phyloP scores from a whole-genome alignment of 2,888 invertebrate species.

The Drosophila cracens region DNA sequence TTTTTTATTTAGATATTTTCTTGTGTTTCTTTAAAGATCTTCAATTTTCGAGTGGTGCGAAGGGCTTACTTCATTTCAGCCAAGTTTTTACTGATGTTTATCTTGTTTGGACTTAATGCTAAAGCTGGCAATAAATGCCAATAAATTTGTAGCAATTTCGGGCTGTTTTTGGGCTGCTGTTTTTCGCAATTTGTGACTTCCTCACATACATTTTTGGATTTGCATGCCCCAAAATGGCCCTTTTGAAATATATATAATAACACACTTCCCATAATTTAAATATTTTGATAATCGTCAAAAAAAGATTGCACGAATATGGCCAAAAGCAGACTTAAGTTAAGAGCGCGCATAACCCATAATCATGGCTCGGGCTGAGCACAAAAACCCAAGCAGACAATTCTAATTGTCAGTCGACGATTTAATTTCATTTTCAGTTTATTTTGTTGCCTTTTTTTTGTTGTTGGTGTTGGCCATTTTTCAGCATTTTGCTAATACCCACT shows the following conservation, averaged over 20 bases:
- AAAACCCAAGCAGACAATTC: slow-evolving; percentile 76
- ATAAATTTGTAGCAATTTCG: slow-evolving; percentile 17
- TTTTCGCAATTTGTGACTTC: slow-evolving; percentile 19
- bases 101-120: not conserved
- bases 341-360: slow-evolving; percentile 64
- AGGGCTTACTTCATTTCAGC: not conserved
- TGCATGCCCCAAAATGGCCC: slow-evolving; percentile 33
- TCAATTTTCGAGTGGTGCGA: not conserved
- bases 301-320: slow-evolving; percentile 32
- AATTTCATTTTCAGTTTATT: slow-evolving; percentile 64
- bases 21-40: not conserved
- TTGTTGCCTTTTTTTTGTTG: slow-evolving; percentile 13
- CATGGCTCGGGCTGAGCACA: slow-evolving; percentile 61
- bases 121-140: slow-evolving; percentile 3
- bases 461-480: slow-evolving; percentile 71
- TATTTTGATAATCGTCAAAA: slow-evolving; percentile 63
- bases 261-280: slow-evolving; percentile 72
- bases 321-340: slow-evolving; percentile 11
- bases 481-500: slow-evolving; percentile 81
- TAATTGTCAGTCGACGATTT: slow-evolving; percentile 73
- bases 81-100: not conserved
- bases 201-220: slow-evolving; percentile 29
- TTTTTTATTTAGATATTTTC: not conserved
- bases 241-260: slow-evolving; percentile 52
- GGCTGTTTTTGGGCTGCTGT: not conserved